These are phyloP conservation scores for Rhagoletis zephyria DNA, from an alignment of 1,140 invertebrate genomes.

Conservation along the genomic window DNA sequence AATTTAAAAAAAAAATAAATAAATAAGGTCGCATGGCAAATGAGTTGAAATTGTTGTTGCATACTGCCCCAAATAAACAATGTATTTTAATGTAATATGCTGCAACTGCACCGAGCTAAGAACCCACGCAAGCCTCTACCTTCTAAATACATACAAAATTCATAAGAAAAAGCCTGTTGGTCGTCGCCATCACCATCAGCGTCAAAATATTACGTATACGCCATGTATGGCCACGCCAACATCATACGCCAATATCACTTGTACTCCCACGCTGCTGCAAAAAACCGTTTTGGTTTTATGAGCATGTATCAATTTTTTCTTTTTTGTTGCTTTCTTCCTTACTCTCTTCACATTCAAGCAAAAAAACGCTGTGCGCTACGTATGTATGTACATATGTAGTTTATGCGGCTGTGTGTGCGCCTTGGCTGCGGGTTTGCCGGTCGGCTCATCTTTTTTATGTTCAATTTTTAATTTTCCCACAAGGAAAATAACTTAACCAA, in stretches of 20 bases:
- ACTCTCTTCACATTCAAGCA: too few species aligned
- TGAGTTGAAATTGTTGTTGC: background rate
- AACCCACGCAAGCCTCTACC: background rate
- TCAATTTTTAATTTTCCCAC: slow-evolving; percentile 11
- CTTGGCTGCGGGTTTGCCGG: background rate
- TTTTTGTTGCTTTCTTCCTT: background rate
- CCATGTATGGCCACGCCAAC: background rate
- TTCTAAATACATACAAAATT: background rate
- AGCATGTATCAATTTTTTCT: background rate
- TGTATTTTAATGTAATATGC: background rate
- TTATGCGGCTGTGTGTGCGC: background rate
- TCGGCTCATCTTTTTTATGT: slow-evolving; percentile 11
- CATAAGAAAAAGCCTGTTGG: background rate
- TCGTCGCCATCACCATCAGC: background rate
- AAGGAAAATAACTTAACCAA: background rate
- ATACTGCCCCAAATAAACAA: background rate
- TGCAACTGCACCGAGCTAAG: too few species aligned
- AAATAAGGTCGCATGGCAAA: background rate
- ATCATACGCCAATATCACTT: background rate
- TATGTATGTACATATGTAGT: background rate
- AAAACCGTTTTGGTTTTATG: background rate
- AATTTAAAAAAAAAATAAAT: background rate
- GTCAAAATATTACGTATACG: slow-evolving; percentile 15
- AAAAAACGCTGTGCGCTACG: background rate
- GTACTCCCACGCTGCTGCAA: background rate